phyloP scores from a whole-genome alignment of 2,888 invertebrate genomes.

The Leptothorax acervorum region DNA sequence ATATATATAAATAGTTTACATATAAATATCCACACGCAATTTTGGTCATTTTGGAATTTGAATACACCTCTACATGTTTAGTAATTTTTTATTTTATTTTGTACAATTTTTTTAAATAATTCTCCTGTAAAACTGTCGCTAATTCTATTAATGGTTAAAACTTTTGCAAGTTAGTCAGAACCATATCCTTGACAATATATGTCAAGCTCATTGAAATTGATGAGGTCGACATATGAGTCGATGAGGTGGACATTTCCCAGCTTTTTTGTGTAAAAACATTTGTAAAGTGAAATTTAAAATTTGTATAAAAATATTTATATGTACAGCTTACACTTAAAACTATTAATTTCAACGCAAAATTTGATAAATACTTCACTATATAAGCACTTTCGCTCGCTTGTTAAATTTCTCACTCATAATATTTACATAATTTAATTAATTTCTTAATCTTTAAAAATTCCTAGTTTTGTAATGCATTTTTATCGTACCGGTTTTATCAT shows the following conservation, averaged over 20 bases:
- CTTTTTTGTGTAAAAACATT: neutral
- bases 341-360: neutral
- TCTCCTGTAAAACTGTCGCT: neutral
- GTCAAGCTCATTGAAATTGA: too few species aligned
- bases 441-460: neutral
- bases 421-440: neutral
- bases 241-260: too few species aligned
- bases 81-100: slow-evolving; percentile 12
- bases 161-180: too few species aligned
- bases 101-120: slow-evolving; percentile 34
- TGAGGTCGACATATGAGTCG: too few species aligned
- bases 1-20: neutral
- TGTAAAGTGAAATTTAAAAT: neutral
- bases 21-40: slow-evolving; percentile 2
- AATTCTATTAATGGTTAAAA: neutral
- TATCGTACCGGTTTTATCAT: neutral
- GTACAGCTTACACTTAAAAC: neutral
- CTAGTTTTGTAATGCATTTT: neutral
- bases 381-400: too few species aligned
- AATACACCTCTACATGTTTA: neutral
- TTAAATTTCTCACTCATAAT: neutral
- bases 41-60: neutral
- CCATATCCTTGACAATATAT: too few species aligned
- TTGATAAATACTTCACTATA: neutral
- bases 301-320: neutral